These are phyloP conservation scores for Acrossocheilus fasciatus DNA, from an alignment of 2,797 vertebrate genomes.

Conservation along the genomic window DNA sequence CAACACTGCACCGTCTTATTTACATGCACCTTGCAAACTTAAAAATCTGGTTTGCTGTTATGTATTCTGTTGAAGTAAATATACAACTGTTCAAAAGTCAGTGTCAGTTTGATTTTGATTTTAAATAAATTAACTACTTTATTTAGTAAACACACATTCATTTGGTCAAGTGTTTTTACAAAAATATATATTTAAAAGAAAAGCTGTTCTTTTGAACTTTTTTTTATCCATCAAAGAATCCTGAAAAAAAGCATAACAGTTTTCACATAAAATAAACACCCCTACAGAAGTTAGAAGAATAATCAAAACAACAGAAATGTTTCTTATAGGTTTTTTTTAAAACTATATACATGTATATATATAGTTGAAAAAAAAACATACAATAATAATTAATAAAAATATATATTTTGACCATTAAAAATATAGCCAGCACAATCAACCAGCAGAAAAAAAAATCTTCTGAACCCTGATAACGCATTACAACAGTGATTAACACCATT, in stretches of 20 bases:
- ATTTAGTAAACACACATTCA: background rate
- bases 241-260: background rate
- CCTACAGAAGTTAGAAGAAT: no score
- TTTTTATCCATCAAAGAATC: background rate
- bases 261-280: background rate
- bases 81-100: background rate
- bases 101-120: no score
- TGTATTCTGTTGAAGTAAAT: background rate
- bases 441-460: background rate
- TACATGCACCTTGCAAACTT: background rate
- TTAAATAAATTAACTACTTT: no score
- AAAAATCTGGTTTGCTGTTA: background rate
- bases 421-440: background rate
- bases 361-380: no score
- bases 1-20: background rate
- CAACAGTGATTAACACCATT: background rate
- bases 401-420: background rate
- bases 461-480: background rate
- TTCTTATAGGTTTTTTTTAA: no score
- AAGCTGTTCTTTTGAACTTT: background rate
- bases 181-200: background rate
- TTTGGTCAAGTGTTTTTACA: background rate
- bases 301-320: no score
- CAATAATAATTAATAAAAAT: no score
- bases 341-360: no score